Percentiles rank a stretch among this genome's conserved stretches.
phyloP scores from a whole-genome alignment of 2,888 invertebrate genomes.

The Mimumesa dahlbomi region DNA sequence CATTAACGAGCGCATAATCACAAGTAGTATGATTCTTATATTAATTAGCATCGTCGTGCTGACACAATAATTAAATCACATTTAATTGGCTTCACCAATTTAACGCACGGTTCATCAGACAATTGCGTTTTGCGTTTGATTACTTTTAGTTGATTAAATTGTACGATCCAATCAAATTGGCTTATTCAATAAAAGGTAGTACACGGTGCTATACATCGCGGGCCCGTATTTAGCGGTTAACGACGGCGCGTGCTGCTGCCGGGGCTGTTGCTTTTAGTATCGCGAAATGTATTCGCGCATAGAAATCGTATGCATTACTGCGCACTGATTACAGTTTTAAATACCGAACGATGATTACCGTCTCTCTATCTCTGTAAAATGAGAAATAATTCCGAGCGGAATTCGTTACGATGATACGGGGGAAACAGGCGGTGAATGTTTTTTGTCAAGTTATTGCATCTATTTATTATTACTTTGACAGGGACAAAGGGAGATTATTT shows the following conservation, averaged over 20 bases:
- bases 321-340: neutral
- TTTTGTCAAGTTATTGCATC: no score
- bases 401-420: no score
- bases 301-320: no score
- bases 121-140: slow-evolving; percentile 33
- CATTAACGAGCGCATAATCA: no score
- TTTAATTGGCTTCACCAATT: slow-evolving; percentile 24
- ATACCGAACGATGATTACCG: no score
- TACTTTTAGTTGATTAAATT: slow-evolving; percentile 53
- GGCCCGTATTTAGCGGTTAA: slow-evolving; percentile 21
- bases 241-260: neutral
- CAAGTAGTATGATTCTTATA: slow-evolving; percentile 22
- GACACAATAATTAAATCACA: slow-evolving; percentile 42
- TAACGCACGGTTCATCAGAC: slow-evolving; percentile 7
- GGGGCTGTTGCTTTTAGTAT: no score
- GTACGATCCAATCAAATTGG: slow-evolving; percentile 47
- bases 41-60: slow-evolving; percentile 32
- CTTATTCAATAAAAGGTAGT: slow-evolving; percentile 45
- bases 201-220: neutral
- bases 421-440: no score
- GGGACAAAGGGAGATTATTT: neutral
- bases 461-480: no score
- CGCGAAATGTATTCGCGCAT: no score
- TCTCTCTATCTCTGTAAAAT: no score
- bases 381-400: no score